Evolutionary conservation across 2,113 vertebrate species (phyloP).

Genomic region (Psilopsiagon aymara): DNA sequence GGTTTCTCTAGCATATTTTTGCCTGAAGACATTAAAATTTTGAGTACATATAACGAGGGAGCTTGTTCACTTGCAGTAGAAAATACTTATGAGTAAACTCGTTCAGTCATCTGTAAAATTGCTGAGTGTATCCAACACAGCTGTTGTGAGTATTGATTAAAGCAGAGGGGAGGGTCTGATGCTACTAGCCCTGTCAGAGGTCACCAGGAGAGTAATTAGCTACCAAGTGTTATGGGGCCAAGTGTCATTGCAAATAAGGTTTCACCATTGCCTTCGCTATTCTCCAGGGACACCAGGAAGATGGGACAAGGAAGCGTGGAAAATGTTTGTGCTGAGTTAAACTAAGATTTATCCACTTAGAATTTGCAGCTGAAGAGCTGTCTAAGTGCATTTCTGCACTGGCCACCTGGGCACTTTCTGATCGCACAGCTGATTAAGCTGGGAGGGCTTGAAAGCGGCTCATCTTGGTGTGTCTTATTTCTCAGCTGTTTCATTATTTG

Average conservation of each 20-base stretch:
- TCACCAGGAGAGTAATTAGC: constrained; percentile 51
- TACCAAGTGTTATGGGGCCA: constrained; percentile 18
- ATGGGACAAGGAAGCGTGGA: constrained; percentile 29
- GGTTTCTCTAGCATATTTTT: background rate
- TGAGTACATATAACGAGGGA: background rate
- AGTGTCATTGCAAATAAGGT: constrained; percentile 44
- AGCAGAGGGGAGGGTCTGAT: background rate
- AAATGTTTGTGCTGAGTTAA: constrained; percentile 48
- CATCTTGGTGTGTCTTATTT: background rate
- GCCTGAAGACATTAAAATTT: background rate
- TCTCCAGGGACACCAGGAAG: constrained; percentile 13
- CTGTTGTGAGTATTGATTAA: constrained; percentile 38
- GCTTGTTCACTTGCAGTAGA: background rate
- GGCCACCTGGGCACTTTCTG: constrained; percentile 46
- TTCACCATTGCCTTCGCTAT: background rate
- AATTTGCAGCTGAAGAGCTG: constrained; percentile 48
- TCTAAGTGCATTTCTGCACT: constrained; percentile 15
- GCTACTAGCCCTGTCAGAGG: constrained; percentile 35
- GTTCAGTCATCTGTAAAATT: background rate
- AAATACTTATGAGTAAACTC: constrained; percentile 50
- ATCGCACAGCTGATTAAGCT: background rate
- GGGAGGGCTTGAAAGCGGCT: background rate
- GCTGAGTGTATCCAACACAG: background rate
- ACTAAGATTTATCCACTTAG: constrained; percentile 44
- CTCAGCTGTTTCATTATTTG: background rate